Base-by-base conservation (phyloP, 2,888 invertebrate species). In the Criorhina ranunculi region DNA sequence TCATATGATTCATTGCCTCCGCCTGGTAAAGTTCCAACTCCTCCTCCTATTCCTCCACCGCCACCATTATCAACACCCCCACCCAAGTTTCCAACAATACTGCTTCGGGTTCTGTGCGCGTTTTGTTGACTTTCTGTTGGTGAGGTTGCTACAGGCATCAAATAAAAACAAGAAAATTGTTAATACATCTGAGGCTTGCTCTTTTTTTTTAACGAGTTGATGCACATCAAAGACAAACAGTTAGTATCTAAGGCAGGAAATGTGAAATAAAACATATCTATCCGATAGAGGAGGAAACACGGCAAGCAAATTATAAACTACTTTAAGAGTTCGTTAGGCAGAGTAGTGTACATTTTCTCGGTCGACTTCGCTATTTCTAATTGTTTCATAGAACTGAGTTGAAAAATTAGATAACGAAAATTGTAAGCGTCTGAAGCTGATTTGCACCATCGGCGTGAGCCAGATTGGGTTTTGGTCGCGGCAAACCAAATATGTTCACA, bases 81-180 rank as follows among this genome's bases (percentile, higher is more conserved):
- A 44, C 87, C 86, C 53, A 87, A 69, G 15, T 83, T 87, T 8
- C 87, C 87, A 59, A 86, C 81, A 77, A 86, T 87, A 82, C 85
- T 87, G 49, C 82, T 86, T 40, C 88, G 87, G 69, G 82, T 87
- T 86, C 87, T 88, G 87, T 88, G 88, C 79, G 87, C 79, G 40
- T 81, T 86, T 79, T 86, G 87, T 62, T 87, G 88, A 80, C 87
- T 86, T 24, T 88, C 88, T 24, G 87, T 86, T 81, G 88, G 88
- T 55, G 88, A 88, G 44, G 86, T 88, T 88, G 81, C 79, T 82
- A 40, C 24, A 53, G 40, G 29, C 40, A 75, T 42, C 33, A 42
- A 64, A 51, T 24, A 42, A 69, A 66, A 44, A 79, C 9, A 35
- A 2, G 64, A 66, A 35, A 49, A 53, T 62, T 17, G n/a, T 75